Evolutionary conservation across 1,140 invertebrate genomes (phyloP).

Genomic region (Geopemphigus sp.): DNA sequence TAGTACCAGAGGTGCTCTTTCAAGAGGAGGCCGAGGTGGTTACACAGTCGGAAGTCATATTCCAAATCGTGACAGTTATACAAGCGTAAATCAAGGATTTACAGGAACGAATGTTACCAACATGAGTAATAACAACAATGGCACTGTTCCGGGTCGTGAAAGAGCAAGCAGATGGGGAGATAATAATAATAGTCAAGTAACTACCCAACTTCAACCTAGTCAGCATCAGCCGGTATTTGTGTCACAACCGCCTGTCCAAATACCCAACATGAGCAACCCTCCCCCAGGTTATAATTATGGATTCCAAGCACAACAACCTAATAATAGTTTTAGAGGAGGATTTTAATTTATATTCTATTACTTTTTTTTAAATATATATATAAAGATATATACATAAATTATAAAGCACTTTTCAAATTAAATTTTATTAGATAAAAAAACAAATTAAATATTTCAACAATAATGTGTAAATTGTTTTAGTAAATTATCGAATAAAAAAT

Average conservation of each 20-base stretch:
- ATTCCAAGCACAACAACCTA: conserved; percentile 10
- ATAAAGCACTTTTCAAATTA: conserved; percentile 35
- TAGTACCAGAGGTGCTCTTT: background rate
- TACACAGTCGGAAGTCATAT: conserved; percentile 6
- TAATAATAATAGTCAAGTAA: conserved; percentile 32
- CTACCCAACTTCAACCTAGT: conserved; percentile 17
- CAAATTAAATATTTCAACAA: background rate
- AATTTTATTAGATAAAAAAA: conserved; percentile 12
- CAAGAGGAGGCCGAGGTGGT: background rate
- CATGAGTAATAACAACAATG: conserved; percentile 34
- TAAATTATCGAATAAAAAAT: conserved; percentile 32
- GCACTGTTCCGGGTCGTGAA: conserved; percentile 9
- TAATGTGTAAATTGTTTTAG: conserved; percentile 24
- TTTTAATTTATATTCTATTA: conserved; percentile 30
- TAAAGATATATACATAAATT: conserved; percentile 36
- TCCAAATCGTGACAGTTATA: conserved; percentile 19
- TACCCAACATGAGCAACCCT: conserved; percentile 33
- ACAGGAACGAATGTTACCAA: background rate
- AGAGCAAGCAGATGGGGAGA: conserved; percentile 45
- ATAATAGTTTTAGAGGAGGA: conserved; percentile 32
- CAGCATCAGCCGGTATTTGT: conserved; percentile 34
- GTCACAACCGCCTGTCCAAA: conserved; percentile 26
- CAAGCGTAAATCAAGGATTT: conserved; percentile 35
- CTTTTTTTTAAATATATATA: background rate
- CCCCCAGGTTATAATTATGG: conserved; percentile 41